Conservation (phyloP, 35 echinoderm and acorn worm species). For the Acanthaster planci region DNA sequence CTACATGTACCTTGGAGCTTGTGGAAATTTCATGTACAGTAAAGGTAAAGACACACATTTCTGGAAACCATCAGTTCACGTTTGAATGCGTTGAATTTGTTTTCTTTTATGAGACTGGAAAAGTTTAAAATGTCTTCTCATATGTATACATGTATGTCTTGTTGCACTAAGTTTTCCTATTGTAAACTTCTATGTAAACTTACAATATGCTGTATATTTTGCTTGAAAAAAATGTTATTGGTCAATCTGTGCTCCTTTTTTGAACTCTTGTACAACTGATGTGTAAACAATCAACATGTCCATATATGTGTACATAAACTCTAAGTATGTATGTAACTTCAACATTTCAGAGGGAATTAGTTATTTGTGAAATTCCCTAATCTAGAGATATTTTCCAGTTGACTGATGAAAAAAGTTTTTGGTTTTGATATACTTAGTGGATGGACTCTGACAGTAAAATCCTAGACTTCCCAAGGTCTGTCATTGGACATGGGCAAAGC, state of each 20-base stretch:
- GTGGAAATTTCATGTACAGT: no score
- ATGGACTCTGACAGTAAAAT: no score
- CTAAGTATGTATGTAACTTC: background rate
- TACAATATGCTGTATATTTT: conserved; percentile 23
- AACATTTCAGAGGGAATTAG: background rate
- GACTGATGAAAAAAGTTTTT: background rate
- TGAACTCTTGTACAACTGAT: background rate
- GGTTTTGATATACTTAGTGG: no score
- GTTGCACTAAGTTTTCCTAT: background rate
- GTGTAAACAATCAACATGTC: background rate
- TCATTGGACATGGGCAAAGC: no score
- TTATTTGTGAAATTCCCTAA: background rate
- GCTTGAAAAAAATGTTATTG: background rate
- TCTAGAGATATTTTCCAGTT: background rate
- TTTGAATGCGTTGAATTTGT: no score
- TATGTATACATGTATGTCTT: no score
- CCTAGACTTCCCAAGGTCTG: no score
- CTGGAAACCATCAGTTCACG: no score
- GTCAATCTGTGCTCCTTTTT: background rate
- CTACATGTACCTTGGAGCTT: no score
- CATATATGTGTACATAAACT: conserved; percentile 20
- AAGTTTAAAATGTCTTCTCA: no score
- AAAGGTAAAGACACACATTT: no score
- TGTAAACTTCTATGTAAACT: background rate
- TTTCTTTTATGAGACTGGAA: no score